Evolutionary conservation across 1,140 invertebrate species (phyloP).

Genomic region (Ostrea edulis): DNA sequence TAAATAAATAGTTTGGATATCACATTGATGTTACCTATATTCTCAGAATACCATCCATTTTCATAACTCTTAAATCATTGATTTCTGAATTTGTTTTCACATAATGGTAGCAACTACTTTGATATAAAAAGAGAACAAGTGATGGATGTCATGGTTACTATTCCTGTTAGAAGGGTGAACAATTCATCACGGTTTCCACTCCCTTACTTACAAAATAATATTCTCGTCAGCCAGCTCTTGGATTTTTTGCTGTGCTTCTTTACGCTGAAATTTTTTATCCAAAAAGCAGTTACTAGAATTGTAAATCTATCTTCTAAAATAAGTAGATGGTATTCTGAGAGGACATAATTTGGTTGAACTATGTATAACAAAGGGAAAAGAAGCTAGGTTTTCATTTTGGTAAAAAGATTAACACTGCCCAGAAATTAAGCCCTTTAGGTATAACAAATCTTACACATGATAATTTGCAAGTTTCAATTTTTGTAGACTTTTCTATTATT

Average conservation of each 20-base stretch:
- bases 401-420: too few relatives aligned
- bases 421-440: too few relatives aligned
- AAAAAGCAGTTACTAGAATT: background rate
- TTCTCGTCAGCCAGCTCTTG: constrained; percentile 5
- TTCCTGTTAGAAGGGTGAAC: background rate
- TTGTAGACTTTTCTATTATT: too few relatives aligned
- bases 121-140: background rate
- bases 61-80: background rate
- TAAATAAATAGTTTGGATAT: background rate
- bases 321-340: background rate
- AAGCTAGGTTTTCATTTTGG: too few relatives aligned
- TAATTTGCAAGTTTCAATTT: too few relatives aligned
- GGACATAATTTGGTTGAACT: background rate
- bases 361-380: too few relatives aligned
- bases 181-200: background rate
- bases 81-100: background rate
- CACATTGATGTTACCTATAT: background rate
- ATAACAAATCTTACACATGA: too few relatives aligned
- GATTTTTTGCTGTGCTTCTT: background rate
- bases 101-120: background rate
- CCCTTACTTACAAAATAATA: constrained; percentile 31
- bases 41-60: constrained; percentile 26
- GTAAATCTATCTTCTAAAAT: background rate
- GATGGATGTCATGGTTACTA: background rate
- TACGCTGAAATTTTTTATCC: background rate